Conservation (phyloP, 2,797 vertebrate species). For the Monodelphis domestica region DNA sequence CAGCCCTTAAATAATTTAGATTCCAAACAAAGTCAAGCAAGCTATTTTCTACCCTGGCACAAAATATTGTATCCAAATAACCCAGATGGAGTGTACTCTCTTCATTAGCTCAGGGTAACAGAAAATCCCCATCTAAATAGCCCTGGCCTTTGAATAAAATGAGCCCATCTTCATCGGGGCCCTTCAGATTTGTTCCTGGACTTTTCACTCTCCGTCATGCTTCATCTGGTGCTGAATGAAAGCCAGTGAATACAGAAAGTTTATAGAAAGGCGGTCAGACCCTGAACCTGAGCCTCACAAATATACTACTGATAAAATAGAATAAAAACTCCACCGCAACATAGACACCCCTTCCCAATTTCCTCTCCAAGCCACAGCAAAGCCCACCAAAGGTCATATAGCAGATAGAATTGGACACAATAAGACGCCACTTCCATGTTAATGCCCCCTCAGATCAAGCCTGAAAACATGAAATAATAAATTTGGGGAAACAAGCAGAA, state of each 20-base stretch:
- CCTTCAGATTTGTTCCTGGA: neutral
- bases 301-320: slow-evolving; percentile 39
- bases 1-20: neutral
- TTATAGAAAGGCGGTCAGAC: slow-evolving; percentile 22
- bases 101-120: neutral
- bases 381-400: slow-evolving; percentile 85
- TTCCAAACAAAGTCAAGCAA: neutral
- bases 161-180: neutral
- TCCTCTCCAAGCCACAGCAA: slow-evolving; percentile 65
- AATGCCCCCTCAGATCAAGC: slow-evolving; percentile 85
- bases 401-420: slow-evolving; percentile 85
- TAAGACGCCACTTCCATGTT: slow-evolving; percentile 84
- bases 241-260: slow-evolving; percentile 11
- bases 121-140: slow-evolving; percentile 1
- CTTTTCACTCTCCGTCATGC: neutral
- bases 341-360: slow-evolving; percentile 68
- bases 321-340: neutral
- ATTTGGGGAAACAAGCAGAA: slow-evolving; percentile 91
- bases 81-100: neutral
- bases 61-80: neutral
- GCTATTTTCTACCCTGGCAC: neutral
- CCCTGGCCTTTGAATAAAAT: slow-evolving; percentile 1
- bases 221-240: rapidly evolving
- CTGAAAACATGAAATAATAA: slow-evolving; percentile 88
- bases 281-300: slow-evolving; percentile 63